Conservation (phyloP, 2,113 vertebrate genomes). For the Neotragus moschatus region DNA sequence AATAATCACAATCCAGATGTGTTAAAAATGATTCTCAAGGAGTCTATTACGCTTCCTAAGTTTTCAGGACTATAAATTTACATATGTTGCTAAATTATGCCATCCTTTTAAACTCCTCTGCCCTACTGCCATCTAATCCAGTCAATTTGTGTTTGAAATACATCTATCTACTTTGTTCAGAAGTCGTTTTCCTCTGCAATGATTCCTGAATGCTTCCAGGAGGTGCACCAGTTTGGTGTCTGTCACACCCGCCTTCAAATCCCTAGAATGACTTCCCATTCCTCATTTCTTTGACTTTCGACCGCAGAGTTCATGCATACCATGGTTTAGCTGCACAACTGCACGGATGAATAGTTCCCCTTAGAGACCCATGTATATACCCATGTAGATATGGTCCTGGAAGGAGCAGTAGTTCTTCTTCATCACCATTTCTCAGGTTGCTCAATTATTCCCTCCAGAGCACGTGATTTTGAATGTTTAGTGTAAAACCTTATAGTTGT, state of each 20-base stretch:
- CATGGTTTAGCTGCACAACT: neutral
- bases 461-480: neutral
- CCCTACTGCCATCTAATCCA: neutral
- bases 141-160: neutral
- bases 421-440: neutral
- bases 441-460: neutral
- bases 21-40: neutral
- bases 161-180: neutral
- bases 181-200: neutral
- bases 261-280: neutral
- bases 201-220: neutral
- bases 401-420: neutral
- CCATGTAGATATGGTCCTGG: neutral
- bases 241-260: neutral
- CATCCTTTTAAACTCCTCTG: neutral
- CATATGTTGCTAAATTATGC: neutral
- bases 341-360: neutral
- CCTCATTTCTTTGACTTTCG: slow-evolving; percentile 9
- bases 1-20: slow-evolving; percentile 6
- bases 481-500: neutral
- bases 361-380: neutral
- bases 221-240: neutral
- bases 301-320: neutral
- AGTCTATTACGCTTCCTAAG: neutral
- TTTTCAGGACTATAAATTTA: neutral